Evolutionary conservation across 2,113 vertebrate genomes (phyloP).

Genomic region (Camelus dromedarius): DNA sequence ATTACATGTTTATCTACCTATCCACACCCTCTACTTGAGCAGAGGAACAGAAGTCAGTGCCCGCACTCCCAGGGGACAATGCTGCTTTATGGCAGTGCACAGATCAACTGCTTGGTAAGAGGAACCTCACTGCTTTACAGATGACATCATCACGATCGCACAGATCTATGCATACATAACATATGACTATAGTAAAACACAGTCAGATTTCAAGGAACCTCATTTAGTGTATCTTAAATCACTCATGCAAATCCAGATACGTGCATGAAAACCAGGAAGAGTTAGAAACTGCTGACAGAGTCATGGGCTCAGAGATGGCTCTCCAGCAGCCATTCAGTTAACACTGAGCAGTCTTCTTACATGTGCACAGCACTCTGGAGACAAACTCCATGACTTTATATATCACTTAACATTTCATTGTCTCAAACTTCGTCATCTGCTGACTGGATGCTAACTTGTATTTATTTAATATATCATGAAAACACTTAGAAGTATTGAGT

Average conservation of each 20-base stretch:
- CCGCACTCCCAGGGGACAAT: neutral
- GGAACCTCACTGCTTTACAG: neutral
- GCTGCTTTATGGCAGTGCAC: fast-evolving
- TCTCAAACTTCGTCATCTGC: neutral
- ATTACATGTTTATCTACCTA: neutral
- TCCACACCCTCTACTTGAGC: neutral
- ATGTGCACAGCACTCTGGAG: neutral
- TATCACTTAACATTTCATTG: neutral
- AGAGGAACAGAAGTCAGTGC: neutral
- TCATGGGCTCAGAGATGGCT: neutral
- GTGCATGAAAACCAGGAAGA: neutral
- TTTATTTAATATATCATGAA: slow-evolving; percentile 24
- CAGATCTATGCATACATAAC: neutral
- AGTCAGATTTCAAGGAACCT: neutral
- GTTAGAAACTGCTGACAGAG: neutral
- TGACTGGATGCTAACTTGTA: neutral
- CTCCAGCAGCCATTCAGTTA: neutral
- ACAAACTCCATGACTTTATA: neutral
- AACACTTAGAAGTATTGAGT: neutral
- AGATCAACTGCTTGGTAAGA: neutral
- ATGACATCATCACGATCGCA: neutral
- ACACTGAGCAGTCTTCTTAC: neutral
- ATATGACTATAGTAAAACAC: neutral
- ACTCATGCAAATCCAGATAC: neutral
- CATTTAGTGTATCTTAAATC: neutral